Evolutionary conservation across 2,888 invertebrate species (phyloP).

Genomic region (Cheilosia soror): DNA sequence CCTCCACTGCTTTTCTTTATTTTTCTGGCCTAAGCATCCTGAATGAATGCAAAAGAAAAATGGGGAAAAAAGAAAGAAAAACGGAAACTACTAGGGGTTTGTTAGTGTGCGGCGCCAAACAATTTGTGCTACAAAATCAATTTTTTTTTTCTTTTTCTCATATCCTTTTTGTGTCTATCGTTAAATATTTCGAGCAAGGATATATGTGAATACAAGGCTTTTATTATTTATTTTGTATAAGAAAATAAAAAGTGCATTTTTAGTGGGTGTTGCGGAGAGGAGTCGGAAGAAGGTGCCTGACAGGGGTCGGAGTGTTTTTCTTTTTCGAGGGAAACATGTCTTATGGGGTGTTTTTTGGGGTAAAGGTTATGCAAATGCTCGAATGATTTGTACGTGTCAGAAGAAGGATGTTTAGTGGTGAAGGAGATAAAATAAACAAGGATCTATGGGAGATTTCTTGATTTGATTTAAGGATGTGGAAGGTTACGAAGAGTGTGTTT

Average conservation of each 20-base stretch:
- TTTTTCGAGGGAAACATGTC: slow-evolving; percentile 9
- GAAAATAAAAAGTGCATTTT: slow-evolving; percentile 72
- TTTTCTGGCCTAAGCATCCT: slow-evolving; percentile 67
- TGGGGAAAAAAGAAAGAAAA: slow-evolving; percentile 12
- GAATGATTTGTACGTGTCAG: slow-evolving; percentile 74
- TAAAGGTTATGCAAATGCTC: slow-evolving; percentile 72
- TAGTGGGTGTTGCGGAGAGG: slow-evolving; percentile 11
- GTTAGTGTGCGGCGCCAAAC: slow-evolving; percentile 67
- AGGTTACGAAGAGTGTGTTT: slow-evolving; percentile 68
- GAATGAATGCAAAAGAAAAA: slow-evolving; percentile 42
- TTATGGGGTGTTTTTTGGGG: slow-evolving; percentile 45
- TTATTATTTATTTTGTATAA: slow-evolving; percentile 44
- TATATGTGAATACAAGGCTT: slow-evolving; percentile 66
- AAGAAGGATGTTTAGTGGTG: slow-evolving; percentile 38
- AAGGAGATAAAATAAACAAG: slow-evolving; percentile 60
- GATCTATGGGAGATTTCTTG: slow-evolving; percentile 68
- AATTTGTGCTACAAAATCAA: slow-evolving; percentile 72
- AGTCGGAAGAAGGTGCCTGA: background rate
- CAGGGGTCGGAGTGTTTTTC: slow-evolving; percentile 24
- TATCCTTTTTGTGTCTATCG: slow-evolving; percentile 69
- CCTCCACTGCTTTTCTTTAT: slow-evolving; percentile 22
- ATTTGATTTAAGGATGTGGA: slow-evolving; percentile 72
- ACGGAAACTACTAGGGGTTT: slow-evolving; percentile 48
- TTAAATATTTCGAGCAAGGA: slow-evolving; percentile 71
- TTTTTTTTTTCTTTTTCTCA: slow-evolving; percentile 17